Percentiles rank a stretch among this genome's conserved stretches.
These are phyloP conservation scores for Psittacula derbiana DNA, from an alignment of 2,797 vertebrate genomes.

Conservation along the genomic window DNA sequence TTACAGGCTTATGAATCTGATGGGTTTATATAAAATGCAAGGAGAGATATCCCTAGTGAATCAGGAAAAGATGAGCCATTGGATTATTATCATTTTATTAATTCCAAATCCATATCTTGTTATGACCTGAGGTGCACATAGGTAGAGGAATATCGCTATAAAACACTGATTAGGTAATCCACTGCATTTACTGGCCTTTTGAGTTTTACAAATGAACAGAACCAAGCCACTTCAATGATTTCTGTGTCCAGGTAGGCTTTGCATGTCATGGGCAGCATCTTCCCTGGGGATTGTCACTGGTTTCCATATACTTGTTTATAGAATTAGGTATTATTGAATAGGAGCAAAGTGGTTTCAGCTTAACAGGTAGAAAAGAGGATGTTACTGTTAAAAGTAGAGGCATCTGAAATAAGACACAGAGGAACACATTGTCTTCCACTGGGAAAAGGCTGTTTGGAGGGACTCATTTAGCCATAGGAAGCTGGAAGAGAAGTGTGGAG, in stretches of 20 bases:
- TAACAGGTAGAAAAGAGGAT: neutral
- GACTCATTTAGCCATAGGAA: neutral
- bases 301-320: neutral
- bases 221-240: neutral
- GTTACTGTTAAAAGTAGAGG: neutral
- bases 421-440: neutral
- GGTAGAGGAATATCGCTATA: neutral
- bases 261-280: neutral
- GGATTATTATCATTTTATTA: neutral
- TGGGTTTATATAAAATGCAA: fast-evolving
- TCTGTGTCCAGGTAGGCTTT: neutral
- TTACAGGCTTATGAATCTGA: fast-evolving
- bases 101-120: neutral
- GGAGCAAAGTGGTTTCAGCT: neutral
- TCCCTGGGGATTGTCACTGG: neutral
- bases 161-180: neutral
- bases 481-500: neutral
- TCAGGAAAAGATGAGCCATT: neutral
- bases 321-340: neutral
- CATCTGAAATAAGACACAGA: neutral
- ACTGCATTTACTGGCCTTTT: neutral
- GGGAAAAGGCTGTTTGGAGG: neutral
- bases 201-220: neutral
- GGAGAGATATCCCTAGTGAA: neutral
- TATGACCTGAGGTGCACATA: fast-evolving